A percentile compares a stretch with the other conserved stretches of the same genome.
Conservation (phyloP, 2,888 invertebrate genomes). For the Pristionchus maxplancki region DNA sequence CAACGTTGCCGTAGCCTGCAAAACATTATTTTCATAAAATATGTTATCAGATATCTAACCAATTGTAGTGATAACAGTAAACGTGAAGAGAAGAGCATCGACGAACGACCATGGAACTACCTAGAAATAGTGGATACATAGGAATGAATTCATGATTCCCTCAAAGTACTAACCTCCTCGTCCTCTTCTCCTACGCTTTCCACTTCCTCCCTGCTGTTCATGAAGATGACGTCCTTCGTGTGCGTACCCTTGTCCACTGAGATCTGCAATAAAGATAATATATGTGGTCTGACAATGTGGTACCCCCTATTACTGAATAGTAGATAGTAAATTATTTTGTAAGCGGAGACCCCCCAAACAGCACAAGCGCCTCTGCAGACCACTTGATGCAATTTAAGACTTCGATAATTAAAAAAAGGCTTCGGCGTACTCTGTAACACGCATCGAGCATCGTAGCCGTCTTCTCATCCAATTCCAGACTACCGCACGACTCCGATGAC, state of each 20-base stretch:
- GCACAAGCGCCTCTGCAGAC: too few relatives aligned
- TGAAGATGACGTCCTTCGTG: conserved; percentile 61
- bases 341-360: too few relatives aligned
- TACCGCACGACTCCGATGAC: conserved; percentile 6
- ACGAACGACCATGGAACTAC: conserved; percentile 71
- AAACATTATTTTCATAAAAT: neutral
- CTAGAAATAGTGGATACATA: neutral
- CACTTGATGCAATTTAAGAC: too few relatives aligned
- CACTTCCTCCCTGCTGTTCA: conserved; percentile 62
- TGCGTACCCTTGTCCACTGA: conserved; percentile 65
- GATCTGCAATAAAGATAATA: conserved; percentile 31
- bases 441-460: conserved; percentile 38
- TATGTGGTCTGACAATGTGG: neutral
- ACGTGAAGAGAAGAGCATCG: conserved; percentile 73
- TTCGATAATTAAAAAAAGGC: too few relatives aligned
- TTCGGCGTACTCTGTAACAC: conserved; percentile 40
- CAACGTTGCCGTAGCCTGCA: conserved; percentile 75
- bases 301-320: too few relatives aligned
- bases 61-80: conserved; percentile 76
- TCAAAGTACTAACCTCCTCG: neutral
- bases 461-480: conserved; percentile 47
- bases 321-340: too few relatives aligned
- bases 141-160: neutral
- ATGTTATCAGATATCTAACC: conserved; percentile 57
- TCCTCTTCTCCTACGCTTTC: conserved; percentile 55